Evolutionary conservation across 2,888 invertebrate genomes (phyloP).

Genomic region (Amblyjoppa proteus): DNA sequence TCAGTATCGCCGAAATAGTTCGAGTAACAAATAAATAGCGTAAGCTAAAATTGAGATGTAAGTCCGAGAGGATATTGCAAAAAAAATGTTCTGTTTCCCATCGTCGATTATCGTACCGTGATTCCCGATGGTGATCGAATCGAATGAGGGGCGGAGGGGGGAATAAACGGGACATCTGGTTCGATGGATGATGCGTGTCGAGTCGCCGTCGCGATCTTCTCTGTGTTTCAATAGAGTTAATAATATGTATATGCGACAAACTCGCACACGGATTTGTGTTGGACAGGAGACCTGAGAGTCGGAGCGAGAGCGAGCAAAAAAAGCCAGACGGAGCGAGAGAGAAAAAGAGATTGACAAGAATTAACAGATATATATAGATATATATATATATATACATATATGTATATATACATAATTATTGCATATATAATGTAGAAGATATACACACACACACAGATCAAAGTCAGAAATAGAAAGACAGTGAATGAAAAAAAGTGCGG

Average conservation of each 20-base stretch:
- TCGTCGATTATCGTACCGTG: slow-evolving; percentile 27
- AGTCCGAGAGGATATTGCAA: slow-evolving; percentile 6
- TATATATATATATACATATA: slow-evolving; percentile 12
- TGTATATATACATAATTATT: slow-evolving; percentile 35
- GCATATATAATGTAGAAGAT: slow-evolving; percentile 36
- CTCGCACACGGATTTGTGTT: slow-evolving; percentile 24
- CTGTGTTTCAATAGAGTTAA: slow-evolving; percentile 29
- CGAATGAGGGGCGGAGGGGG: slow-evolving; percentile 22
- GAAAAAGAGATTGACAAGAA: slow-evolving; percentile 68
- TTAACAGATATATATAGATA: slow-evolving; percentile 45
- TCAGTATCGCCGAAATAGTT: background rate
- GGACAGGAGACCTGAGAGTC: slow-evolving; percentile 60
- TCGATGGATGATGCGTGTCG: slow-evolving; percentile 52
- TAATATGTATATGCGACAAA: slow-evolving; percentile 21
- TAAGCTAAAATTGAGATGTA: background rate
- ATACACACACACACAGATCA: slow-evolving; percentile 56
- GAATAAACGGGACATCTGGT: slow-evolving; percentile 46
- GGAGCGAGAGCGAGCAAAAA: slow-evolving; percentile 69
- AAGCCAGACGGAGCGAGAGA: slow-evolving; percentile 68
- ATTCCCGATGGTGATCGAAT: slow-evolving; percentile 30
- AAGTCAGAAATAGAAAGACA: slow-evolving; percentile 44
- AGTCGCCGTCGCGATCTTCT: slow-evolving; percentile 40
- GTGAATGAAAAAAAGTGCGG: slow-evolving; percentile 35
- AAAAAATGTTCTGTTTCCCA: background rate
- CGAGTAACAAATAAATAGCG: background rate